Conservation (phyloP, 2,113 vertebrate species). For the Ciconia stormi region DNA sequence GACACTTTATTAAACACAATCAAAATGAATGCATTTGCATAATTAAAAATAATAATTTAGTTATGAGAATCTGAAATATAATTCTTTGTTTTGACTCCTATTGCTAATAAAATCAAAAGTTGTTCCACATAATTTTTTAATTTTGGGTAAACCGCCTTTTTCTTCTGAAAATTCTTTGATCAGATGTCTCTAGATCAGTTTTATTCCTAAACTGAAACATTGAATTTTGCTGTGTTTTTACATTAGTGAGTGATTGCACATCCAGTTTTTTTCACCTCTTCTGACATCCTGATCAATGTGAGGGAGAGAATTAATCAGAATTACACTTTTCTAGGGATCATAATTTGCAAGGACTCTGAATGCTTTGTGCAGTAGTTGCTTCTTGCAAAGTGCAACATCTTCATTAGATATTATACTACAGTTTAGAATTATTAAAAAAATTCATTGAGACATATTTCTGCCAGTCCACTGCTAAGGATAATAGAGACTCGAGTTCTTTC, state of each 20-base stretch:
- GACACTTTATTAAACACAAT: background rate
- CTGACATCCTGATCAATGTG: background rate
- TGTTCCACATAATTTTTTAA: background rate
- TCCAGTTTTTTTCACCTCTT: background rate
- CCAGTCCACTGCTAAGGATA: background rate
- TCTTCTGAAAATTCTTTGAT: background rate
- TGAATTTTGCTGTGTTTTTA: background rate
- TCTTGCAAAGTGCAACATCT: background rate
- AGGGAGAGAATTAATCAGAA: background rate
- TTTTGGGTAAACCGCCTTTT: background rate
- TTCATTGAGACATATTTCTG: background rate
- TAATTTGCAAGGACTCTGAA: background rate
- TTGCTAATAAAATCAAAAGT: background rate
- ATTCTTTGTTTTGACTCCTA: background rate
- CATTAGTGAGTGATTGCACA: background rate
- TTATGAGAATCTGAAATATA: background rate
- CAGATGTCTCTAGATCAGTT: background rate
- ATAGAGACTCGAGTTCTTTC: background rate
- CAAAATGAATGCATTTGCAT: background rate
- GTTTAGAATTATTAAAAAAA: background rate
- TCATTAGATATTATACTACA: background rate
- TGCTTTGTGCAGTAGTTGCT: background rate
- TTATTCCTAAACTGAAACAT: background rate
- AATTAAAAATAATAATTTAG: background rate
- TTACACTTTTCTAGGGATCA: background rate